Evolutionary conservation across 1,140 invertebrate genomes (phyloP).

Genomic region (Heliconius melpomene): DNA sequence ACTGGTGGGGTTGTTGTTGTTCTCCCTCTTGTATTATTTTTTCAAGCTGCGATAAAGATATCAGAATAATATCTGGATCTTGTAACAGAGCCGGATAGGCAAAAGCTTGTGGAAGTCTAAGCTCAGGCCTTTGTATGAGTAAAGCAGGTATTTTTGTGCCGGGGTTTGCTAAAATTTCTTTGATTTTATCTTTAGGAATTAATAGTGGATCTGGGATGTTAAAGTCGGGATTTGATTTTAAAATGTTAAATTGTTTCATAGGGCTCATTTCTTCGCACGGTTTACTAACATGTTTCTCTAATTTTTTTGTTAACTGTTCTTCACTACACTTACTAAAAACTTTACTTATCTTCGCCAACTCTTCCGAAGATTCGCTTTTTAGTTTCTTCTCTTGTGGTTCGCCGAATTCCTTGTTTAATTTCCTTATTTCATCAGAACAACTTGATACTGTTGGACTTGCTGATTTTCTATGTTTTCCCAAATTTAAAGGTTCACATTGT

Average conservation of each 20-base stretch:
- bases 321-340: slow-evolving; percentile 69
- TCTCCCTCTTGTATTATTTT: slow-evolving; percentile 84
- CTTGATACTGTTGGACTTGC: slow-evolving; percentile 83
- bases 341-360: slow-evolving; percentile 71
- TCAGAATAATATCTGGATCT: slow-evolving; percentile 89
- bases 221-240: slow-evolving; percentile 86
- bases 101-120: slow-evolving; percentile 86
- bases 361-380: slow-evolving; percentile 76
- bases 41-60: slow-evolving; percentile 88
- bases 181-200: slow-evolving; percentile 88
- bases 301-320: slow-evolving; percentile 58
- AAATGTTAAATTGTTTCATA: slow-evolving; percentile 86
- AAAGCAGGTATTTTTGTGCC: slow-evolving; percentile 89
- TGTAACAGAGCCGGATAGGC: slow-evolving; percentile 86
- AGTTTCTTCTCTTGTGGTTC: slow-evolving; percentile 83
- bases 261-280: slow-evolving; percentile 83
- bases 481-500: slow-evolving; percentile 85
- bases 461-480: slow-evolving; percentile 84
- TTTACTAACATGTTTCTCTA: slow-evolving; percentile 51
- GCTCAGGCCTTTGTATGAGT: slow-evolving; percentile 85
- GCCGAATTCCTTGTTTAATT: slow-evolving; percentile 74
- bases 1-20: neutral
- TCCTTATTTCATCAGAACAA: slow-evolving; percentile 83
- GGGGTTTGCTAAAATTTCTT: slow-evolving; percentile 86
- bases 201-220: slow-evolving; percentile 90